phyloP scores from a whole-genome alignment of 1,140 invertebrate genomes.

The Neodiprion lecontei region DNA sequence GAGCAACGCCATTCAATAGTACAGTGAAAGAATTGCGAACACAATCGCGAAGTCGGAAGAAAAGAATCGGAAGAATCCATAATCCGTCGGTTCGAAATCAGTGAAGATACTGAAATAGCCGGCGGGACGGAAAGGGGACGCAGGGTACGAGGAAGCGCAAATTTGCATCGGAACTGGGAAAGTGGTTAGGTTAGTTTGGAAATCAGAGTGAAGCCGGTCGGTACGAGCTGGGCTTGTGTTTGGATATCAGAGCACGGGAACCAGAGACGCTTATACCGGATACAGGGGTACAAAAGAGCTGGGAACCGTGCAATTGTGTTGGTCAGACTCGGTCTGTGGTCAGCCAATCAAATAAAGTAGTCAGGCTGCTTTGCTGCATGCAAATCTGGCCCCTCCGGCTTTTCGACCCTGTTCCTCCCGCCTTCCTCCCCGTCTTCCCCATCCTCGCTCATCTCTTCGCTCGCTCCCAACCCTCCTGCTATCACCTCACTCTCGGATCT shows the following conservation, averaged over 20 bases:
- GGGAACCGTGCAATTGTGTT: slow-evolving; percentile 9
- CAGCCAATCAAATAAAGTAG: slow-evolving; percentile 54
- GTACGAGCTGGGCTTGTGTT: neutral
- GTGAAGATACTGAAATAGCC: too few species aligned
- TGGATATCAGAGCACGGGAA: neutral
- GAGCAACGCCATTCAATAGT: too few species aligned
- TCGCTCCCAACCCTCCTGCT: slow-evolving; percentile 7
- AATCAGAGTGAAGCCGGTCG: neutral
- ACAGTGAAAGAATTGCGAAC: too few species aligned
- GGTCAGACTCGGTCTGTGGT: slow-evolving; percentile 26
- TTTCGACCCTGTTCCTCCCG: slow-evolving; percentile 25
- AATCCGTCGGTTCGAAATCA: too few species aligned
- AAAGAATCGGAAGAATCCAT: too few species aligned
- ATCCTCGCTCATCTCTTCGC: neutral
- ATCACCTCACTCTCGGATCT: slow-evolving; percentile 16
- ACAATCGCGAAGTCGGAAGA: too few species aligned
- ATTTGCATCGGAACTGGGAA: neutral
- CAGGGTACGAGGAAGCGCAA: too few species aligned
- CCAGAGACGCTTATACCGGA: neutral
- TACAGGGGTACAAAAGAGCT: neutral
- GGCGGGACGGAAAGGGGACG: too few species aligned
- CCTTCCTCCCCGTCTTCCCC: slow-evolving; percentile 25
- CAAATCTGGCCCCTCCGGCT: slow-evolving; percentile 44
- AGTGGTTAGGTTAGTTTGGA: neutral
- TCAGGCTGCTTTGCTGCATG: slow-evolving; percentile 46